Percentiles rank a stretch among this genome's conserved stretches.
Conservation (phyloP, 2,113 vertebrate species). For the Lagopus leucura region DNA sequence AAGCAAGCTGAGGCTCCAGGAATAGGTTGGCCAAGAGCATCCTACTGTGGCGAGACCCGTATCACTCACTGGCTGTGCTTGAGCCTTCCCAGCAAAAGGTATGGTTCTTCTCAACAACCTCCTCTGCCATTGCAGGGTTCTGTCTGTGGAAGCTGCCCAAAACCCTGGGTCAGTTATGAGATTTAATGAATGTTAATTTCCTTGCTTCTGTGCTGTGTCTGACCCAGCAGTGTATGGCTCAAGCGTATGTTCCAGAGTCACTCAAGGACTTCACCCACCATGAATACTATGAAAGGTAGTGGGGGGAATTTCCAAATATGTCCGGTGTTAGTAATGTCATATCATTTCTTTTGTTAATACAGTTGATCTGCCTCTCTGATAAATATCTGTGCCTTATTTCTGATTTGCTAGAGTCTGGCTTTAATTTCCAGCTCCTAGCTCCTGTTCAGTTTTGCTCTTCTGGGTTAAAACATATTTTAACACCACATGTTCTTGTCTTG, state of each 20-base stretch:
- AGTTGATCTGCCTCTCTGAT: not conserved
- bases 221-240: not conserved
- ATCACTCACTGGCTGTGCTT: not conserved
- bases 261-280: not conserved
- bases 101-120: not conserved
- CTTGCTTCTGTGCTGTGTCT: not conserved
- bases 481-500: not conserved
- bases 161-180: not conserved
- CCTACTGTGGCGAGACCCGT: not conserved
- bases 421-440: not conserved
- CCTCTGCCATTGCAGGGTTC: not conserved
- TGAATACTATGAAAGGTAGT: not conserved
- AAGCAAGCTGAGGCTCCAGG: not conserved
- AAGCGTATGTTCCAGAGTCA: not conserved
- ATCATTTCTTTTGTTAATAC: not conserved
- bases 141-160: not conserved
- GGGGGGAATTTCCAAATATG: not conserved
- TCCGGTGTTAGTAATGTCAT: not conserved
- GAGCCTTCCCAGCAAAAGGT: not conserved
- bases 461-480: conserved; percentile 22
- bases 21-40: not conserved
- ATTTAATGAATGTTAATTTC: not conserved
- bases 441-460: not conserved
- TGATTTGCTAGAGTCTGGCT: not conserved
- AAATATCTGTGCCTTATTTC: conserved; percentile 56